A percentile compares a stretch with the other conserved stretches of the same genome.
These are phyloP conservation scores for Anthoscopus minutus DNA, from an alignment of 2,113 vertebrate species.

Conservation along the genomic window DNA sequence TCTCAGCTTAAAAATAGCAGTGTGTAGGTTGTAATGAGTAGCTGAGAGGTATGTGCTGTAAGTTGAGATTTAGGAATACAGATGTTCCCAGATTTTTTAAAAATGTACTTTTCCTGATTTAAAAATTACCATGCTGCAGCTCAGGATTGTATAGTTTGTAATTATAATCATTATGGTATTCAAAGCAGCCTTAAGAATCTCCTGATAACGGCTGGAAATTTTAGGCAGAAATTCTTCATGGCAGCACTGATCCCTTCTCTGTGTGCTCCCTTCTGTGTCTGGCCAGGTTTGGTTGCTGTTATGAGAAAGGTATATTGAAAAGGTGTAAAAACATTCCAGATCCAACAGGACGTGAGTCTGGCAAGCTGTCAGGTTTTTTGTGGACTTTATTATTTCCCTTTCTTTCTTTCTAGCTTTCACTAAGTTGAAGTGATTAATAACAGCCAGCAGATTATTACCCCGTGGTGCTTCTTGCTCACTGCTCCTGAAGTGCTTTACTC, in stretches of 20 bases:
- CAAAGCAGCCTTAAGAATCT: neutral
- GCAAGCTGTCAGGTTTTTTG: neutral
- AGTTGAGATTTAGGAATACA: slow-evolving; percentile 40
- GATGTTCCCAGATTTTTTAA: slow-evolving; percentile 30
- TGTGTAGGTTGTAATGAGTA: slow-evolving; percentile 50
- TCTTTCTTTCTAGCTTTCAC: neutral
- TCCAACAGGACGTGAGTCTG: neutral
- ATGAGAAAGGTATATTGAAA: rapidly evolving
- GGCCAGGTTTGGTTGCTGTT: neutral
- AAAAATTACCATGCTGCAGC: neutral
- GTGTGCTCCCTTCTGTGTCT: neutral
- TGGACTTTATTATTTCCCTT: neutral
- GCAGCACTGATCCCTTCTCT: neutral
- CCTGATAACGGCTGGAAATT: neutral
- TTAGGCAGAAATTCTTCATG: neutral
- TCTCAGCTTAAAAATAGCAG: slow-evolving; percentile 57
- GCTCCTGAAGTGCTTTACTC: neutral
- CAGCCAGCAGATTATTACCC: neutral
- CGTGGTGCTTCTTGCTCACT: neutral
- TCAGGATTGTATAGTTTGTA: neutral
- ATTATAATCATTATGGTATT: neutral
- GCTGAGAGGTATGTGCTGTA: slow-evolving; percentile 36
- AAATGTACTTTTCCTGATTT: slow-evolving; percentile 29
- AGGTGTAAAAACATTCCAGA: neutral
- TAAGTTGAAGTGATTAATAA: neutral